A percentile compares a stretch with the other conserved stretches of the same genome.
phyloP scores from a whole-genome alignment of 2,888 invertebrate genomes.

The Papilio protenor region DNA sequence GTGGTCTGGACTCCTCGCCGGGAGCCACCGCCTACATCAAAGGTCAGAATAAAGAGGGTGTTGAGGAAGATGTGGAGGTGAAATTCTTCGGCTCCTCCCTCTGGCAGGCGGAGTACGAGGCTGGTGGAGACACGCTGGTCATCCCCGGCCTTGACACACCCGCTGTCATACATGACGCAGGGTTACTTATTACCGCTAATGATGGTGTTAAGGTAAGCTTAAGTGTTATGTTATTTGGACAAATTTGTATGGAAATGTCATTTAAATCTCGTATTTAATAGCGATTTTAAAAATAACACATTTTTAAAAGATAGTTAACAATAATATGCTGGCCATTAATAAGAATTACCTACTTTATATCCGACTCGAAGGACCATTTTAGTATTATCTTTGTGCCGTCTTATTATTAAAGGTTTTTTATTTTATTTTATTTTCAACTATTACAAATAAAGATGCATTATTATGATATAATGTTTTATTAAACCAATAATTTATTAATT shows the following conservation, averaged over 20 bases:
- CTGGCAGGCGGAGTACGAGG: slow-evolving; percentile 85
- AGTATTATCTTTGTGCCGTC: neutral
- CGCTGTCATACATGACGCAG: slow-evolving; percentile 90
- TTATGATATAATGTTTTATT: too few species aligned
- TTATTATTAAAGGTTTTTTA: neutral
- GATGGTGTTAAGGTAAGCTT: slow-evolving; percentile 88
- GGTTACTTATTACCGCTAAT: slow-evolving; percentile 91
- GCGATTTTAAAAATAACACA: too few species aligned
- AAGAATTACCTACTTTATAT: neutral
- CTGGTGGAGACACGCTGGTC: slow-evolving; percentile 83
- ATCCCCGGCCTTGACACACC: slow-evolving; percentile 86
- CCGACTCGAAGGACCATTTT: slow-evolving; percentile 23
- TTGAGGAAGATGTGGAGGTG: slow-evolving; percentile 65
- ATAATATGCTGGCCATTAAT: neutral
- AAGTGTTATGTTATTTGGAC: too few species aligned
- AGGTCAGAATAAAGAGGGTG: slow-evolving; percentile 70
- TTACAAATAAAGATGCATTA: too few species aligned
- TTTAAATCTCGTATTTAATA: too few species aligned
- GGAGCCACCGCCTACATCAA: slow-evolving; percentile 90
- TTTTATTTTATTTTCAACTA: too few species aligned
- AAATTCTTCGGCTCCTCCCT: slow-evolving; percentile 91
- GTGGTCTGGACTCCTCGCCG: slow-evolving; percentile 96
- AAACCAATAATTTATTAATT: too few species aligned
- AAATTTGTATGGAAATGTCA: too few species aligned
- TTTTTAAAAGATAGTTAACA: too few species aligned